These are phyloP conservation scores for Acrobasis repandana DNA, from an alignment of 2,888 invertebrate genomes.

Conservation along the genomic window DNA sequence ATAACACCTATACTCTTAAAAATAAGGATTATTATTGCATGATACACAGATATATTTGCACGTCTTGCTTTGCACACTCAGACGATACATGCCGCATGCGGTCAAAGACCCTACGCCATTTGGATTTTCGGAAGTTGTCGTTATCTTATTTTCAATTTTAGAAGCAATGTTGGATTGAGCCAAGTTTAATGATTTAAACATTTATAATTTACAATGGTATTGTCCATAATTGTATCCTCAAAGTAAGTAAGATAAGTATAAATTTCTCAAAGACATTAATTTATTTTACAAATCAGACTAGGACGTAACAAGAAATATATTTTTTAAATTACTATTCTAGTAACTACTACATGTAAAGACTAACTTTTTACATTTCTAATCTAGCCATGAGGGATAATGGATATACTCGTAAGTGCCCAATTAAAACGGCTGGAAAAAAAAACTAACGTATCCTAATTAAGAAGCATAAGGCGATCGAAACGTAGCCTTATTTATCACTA, in stretches of 20 bases:
- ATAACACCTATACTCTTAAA: not conserved
- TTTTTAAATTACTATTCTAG: no score
- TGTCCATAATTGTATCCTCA: not conserved
- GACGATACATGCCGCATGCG: conserved; percentile 46
- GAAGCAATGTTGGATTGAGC: not conserved
- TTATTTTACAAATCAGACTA: no score
- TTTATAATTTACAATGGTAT: not conserved
- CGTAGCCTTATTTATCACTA: not conserved
- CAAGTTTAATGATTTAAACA: not conserved
- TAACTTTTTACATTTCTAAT: no score
- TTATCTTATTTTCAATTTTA: conserved; percentile 9
- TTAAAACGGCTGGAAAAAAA: not conserved
- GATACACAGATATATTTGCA: no score
- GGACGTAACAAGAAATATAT: no score
- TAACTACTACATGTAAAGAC: no score
- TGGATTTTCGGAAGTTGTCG: conserved; percentile 24
- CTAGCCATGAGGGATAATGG: no score
- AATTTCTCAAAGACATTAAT: no score
- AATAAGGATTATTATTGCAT: conserved; percentile 3
- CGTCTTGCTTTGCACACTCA: conserved; percentile 11
- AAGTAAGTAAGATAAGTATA: not conserved
- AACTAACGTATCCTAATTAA: not conserved
- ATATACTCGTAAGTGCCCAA: not conserved
- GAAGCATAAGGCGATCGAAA: not conserved
- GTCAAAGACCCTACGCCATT: conserved; percentile 49